Conservation (phyloP, 2,113 vertebrate genomes). For the Eira barbara region DNA sequence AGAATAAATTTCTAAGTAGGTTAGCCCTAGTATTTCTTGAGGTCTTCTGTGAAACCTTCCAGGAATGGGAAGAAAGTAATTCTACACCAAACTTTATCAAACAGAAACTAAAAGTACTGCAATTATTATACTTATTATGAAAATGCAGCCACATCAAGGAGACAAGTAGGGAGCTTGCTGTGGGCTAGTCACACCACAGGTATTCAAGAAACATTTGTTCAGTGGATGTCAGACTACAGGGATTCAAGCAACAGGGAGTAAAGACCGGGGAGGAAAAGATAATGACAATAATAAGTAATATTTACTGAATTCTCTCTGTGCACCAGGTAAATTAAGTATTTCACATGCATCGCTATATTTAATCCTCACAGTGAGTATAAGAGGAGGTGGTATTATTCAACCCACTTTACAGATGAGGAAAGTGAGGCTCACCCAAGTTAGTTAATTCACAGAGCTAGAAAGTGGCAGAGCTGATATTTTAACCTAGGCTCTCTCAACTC, state of each 20-base stretch:
- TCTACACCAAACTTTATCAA: neutral
- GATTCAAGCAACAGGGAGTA: neutral
- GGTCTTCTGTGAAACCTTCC: neutral
- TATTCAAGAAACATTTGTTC: neutral
- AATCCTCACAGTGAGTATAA: neutral
- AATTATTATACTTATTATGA: neutral
- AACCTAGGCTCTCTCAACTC: neutral
- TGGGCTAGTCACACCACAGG: neutral
- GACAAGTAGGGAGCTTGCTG: neutral
- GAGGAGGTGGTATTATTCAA: neutral
- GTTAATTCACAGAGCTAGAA: neutral
- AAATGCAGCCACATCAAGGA: neutral
- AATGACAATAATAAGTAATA: neutral
- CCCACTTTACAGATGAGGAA: neutral
- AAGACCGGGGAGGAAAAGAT: neutral
- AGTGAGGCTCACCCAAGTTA: neutral
- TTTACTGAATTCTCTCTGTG: neutral
- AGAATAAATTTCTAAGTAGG: constrained; percentile 5
- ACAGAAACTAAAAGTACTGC: neutral
- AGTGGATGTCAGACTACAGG: neutral
- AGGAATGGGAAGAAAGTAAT: neutral
- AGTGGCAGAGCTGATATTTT: neutral
- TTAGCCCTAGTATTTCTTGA: neutral
- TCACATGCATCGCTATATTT: neutral
- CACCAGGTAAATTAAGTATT: neutral